Percentiles rank a stretch among this genome's conserved stretches.
These are phyloP conservation scores for Sterrhoptilus dennistouni DNA, from an alignment of 2,113 vertebrate genomes.

Conservation along the genomic window DNA sequence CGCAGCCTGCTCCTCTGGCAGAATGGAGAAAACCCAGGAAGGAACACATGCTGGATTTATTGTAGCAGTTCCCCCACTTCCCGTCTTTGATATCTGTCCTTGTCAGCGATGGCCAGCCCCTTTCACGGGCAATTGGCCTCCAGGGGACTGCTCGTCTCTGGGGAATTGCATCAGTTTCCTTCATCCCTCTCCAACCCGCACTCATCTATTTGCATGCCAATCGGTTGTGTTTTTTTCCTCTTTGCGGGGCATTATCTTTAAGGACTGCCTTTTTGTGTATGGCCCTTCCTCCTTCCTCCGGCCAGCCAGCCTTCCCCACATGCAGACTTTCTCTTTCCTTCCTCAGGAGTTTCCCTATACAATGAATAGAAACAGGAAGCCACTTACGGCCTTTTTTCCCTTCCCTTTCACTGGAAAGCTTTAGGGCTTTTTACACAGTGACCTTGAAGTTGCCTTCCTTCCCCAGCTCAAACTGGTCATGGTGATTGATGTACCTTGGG, in stretches of 20 bases:
- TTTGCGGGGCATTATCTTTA: not conserved
- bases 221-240: not conserved
- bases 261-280: not conserved
- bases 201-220: not conserved
- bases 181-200: not conserved
- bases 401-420: conserved; percentile 35
- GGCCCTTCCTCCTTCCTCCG: not conserved
- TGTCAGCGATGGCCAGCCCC: not conserved
- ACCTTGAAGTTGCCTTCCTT: conserved; percentile 21
- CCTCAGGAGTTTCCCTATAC: conserved; percentile 34
- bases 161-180: not conserved
- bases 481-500: not conserved
- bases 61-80: not conserved
- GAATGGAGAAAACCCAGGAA: not conserved
- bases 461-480: not conserved
- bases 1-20: not conserved
- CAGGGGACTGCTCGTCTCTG: not conserved
- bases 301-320: not conserved
- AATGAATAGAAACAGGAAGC: conserved; percentile 30
- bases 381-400: not conserved
- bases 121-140: not conserved
- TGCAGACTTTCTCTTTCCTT: conserved; percentile 32
- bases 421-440: not conserved
- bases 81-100: not conserved
- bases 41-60: not conserved